Base-by-base conservation (phyloP, 2,797 vertebrate genomes). In the Cryptoblepharus egeriae region DNA sequence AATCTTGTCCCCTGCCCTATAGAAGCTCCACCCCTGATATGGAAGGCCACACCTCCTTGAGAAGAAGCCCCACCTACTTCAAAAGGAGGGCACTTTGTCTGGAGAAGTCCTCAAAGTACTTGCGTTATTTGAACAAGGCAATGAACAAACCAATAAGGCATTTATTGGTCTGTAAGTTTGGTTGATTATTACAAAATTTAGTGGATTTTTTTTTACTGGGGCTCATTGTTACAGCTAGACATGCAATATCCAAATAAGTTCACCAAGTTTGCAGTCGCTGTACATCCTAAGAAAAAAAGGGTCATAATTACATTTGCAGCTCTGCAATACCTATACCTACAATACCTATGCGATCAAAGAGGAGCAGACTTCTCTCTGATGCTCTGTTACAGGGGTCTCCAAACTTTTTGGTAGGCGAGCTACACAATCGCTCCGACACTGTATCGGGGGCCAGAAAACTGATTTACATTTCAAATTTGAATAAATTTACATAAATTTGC, bases 151-250 rank as follows among this genome's bases (percentile, higher is more conserved):
- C 60, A 58, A 73, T 67, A 83, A 73, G 35, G n/a, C 55, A 5
- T 73, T 58, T 65, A 64, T 83, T 83, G 49, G n/a, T 45, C 45
- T 57, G 39, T 61, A 65, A 67, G 45, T 2, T 4, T 35, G 20
- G 82, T 83, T 78, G 73, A 78, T 73, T 32, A 73, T 72, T 78
- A 78, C 49, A 83, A 39, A 77, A 60, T 39, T 64, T 57, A 20
- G 49, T 65, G 45, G 30, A 32, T 57, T 65, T 73, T 78, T 78
- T 73, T 78, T 60, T 32, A n/a, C 63, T 28, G 75, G 6, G 16
- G 75, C 18, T 78, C 22, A 45, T 72, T 42, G 73, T 58, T 52
- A 57, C 6, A 58, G 22, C 24, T 16, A 28, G 49, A 13, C 30
- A 10, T 61, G 65, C 73, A 57, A 65, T 32, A 10, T 73, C 37